Percentiles rank a stretch among this genome's conserved stretches.
Evolutionary conservation across 2,888 invertebrate species (phyloP).

Genomic region (Parnassius smintheus): DNA sequence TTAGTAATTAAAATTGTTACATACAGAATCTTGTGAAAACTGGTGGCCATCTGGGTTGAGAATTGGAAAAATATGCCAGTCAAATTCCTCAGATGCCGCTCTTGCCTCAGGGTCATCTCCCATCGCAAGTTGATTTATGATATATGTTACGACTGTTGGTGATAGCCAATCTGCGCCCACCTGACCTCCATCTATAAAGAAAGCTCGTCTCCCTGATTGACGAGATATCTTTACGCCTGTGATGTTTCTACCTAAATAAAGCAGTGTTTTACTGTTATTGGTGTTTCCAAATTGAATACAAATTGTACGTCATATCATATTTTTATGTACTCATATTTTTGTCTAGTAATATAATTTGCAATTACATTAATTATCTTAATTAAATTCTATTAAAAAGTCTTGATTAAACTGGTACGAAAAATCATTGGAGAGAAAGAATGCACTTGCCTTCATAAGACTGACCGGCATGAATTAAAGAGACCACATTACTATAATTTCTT

Average conservation of each 20-base stretch:
- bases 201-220: constrained; percentile 45
- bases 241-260: constrained; percentile 60
- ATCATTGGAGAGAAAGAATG: too few species aligned
- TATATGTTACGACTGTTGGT: constrained; percentile 83
- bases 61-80: constrained; percentile 88
- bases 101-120: constrained; percentile 73
- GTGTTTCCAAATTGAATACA: too few species aligned
- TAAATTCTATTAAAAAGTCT: neutral
- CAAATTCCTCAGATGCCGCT: constrained; percentile 77
- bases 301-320: too few species aligned
- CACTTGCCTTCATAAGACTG: constrained; percentile 58
- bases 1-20: constrained; percentile 25
- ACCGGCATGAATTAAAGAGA: constrained; percentile 71
- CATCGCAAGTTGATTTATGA: constrained; percentile 82
- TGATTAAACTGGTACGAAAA: neutral
- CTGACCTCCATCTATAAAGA: constrained; percentile 78
- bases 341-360: too few species aligned
- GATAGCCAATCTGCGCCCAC: constrained; percentile 90
- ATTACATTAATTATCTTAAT: too few species aligned
- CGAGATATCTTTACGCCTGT: constrained; percentile 69
- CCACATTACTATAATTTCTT: constrained; percentile 46
- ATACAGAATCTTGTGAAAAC: constrained; percentile 82
- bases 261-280: neutral
- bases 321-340: too few species aligned
- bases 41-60: constrained; percentile 90